These are phyloP conservation scores for Sebastes nivosus DNA, from an alignment of 2,797 vertebrate species.

Conservation along the genomic window DNA sequence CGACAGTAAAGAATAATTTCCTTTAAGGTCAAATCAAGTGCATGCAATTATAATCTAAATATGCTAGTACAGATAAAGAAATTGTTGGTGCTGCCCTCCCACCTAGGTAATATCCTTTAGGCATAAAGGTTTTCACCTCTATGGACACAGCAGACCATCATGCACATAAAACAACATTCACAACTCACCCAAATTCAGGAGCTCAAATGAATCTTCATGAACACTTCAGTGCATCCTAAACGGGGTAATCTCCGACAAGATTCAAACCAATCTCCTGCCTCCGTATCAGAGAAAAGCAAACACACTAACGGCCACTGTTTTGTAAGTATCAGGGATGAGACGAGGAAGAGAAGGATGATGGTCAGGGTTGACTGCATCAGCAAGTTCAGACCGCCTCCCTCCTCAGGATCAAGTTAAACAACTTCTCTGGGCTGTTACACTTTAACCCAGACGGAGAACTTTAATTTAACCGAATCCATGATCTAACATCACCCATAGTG, in stretches of 20 bases:
- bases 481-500: background rate
- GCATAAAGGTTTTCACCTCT: background rate
- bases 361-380: conserved; percentile 4
- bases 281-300: conserved; percentile 29
- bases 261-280: conserved; percentile 27
- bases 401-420: conserved; percentile 45
- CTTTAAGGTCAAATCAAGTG: background rate
- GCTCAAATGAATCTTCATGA: conserved; percentile 4
- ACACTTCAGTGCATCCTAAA: background rate
- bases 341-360: conserved; percentile 3
- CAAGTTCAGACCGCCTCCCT: conserved; percentile 34
- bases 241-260: background rate
- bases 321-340: conserved; percentile 12
- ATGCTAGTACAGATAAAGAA: background rate
- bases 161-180: conserved; percentile 2
- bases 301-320: conserved; percentile 25
- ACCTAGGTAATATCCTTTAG: background rate
- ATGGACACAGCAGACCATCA: background rate
- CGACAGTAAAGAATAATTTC: background rate
- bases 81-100: background rate
- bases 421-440: background rate
- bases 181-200: conserved; percentile 62
- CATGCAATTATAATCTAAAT: background rate
- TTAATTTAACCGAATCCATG: background rate
- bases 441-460: conserved; percentile 1